These are phyloP conservation scores for Platynereis dumerilii DNA, from an alignment of 2,888 invertebrate species.

Conservation along the genomic window DNA sequence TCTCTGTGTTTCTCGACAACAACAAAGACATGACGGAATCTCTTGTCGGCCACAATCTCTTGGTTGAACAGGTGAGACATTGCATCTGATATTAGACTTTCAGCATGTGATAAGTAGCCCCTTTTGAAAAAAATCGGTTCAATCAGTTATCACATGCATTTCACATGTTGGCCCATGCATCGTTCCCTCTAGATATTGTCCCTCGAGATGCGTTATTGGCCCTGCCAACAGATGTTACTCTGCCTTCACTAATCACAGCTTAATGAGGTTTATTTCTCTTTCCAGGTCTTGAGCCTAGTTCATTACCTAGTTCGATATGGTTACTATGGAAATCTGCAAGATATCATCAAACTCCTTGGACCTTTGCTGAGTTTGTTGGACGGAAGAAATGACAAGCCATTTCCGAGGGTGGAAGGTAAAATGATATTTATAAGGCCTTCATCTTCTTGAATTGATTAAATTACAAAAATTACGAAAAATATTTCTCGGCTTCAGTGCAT, in stretches of 20 bases:
- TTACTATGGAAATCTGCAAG: conserved; percentile 56
- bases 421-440: background rate
- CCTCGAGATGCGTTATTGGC: no score
- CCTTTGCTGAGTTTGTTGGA: conserved; percentile 60
- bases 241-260: no score
- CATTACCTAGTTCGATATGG: conserved; percentile 58
- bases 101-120: background rate
- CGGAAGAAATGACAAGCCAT: conserved; percentile 61
- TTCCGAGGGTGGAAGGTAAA: conserved; percentile 26
- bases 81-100: background rate
- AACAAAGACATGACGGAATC: conserved; percentile 62
- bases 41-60: conserved; percentile 57
- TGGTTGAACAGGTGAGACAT: conserved; percentile 51
- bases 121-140: background rate
- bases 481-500: background rate
- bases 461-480: background rate
- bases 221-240: no score
- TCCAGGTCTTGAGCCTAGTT: conserved; percentile 56
- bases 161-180: no score
- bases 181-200: no score
- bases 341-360: conserved; percentile 53
- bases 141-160: no score
- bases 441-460: background rate
- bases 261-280: no score
- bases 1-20: conserved; percentile 51